Evolutionary conservation across 2,888 invertebrate genomes (phyloP).

Genomic region (Yponomeuta sedellus): DNA sequence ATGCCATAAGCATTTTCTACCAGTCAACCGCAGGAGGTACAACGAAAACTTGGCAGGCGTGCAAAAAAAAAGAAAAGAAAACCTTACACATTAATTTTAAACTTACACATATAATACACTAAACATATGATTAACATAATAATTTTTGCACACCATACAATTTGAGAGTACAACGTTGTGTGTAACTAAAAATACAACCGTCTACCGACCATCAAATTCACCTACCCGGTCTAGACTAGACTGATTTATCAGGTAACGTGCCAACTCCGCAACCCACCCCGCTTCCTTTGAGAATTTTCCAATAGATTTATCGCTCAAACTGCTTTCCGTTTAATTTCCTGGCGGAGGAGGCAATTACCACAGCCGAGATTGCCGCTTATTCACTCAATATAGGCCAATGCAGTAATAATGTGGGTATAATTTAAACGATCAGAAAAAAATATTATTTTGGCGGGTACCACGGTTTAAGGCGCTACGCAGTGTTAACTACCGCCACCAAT

Average conservation of each 20-base stretch:
- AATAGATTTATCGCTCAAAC: not conserved
- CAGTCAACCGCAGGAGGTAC: too few relatives aligned
- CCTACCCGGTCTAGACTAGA: not conserved
- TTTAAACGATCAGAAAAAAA: too few relatives aligned
- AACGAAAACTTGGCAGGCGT: too few relatives aligned
- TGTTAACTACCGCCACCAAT: too few relatives aligned
- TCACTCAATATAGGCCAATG: not conserved
- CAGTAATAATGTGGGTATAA: not conserved
- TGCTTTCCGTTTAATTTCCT: not conserved
- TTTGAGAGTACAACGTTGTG: not conserved
- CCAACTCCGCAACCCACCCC: not conserved
- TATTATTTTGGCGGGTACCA: too few relatives aligned
- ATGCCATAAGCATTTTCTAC: too few relatives aligned
- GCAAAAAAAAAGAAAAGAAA: too few relatives aligned
- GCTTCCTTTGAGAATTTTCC: conserved; percentile 1
- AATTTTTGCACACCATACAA: too few relatives aligned
- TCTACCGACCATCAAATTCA: not conserved
- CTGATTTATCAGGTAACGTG: not conserved
- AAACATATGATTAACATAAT: too few relatives aligned
- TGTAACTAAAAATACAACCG: not conserved
- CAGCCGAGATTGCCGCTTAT: not conserved
- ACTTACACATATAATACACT: too few relatives aligned
- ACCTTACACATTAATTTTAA: too few relatives aligned
- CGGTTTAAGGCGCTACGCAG: too few relatives aligned
- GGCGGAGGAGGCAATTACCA: not conserved